A percentile compares a stretch with the other conserved stretches of the same genome.
Evolutionary conservation across 2,113 vertebrate species (phyloP).

Genomic region (Indri indri): DNA sequence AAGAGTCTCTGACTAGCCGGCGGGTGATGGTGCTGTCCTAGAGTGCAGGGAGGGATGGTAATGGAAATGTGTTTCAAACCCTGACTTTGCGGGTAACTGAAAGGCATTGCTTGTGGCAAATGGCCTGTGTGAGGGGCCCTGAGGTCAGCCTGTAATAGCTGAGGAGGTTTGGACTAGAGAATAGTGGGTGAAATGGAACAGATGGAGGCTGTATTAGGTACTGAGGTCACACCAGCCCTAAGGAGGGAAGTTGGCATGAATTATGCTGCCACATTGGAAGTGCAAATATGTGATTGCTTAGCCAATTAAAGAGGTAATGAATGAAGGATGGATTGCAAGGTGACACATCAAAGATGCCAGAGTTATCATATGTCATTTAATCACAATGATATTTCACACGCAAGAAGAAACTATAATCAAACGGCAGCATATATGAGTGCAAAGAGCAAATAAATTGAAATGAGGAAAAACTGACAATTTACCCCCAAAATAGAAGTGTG

Average conservation of each 20-base stretch:
- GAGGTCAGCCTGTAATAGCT: neutral
- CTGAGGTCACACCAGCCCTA: conserved; percentile 20
- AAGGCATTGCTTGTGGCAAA: neutral
- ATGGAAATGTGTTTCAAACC: neutral
- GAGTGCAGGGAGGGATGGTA: neutral
- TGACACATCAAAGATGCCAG: conserved; percentile 25
- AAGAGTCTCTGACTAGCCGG: neutral
- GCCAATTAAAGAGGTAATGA: conserved; percentile 48
- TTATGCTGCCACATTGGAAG: neutral
- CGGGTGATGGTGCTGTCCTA: neutral
- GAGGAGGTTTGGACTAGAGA: neutral
- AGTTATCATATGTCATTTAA: conserved; percentile 32
- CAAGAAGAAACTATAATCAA: neutral
- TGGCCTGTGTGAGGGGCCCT: neutral
- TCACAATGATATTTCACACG: neutral
- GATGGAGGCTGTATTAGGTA: conserved; percentile 22
- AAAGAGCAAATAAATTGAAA: neutral
- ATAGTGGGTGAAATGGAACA: neutral
- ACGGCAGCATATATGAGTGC: neutral
- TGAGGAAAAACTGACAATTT: neutral
- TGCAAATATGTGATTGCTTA: conserved; percentile 48
- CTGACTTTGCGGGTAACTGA: neutral
- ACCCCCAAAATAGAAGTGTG: neutral
- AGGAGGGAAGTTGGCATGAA: conserved; percentile 39
- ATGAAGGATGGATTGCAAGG: conserved; percentile 13